phyloP scores from a whole-genome alignment of 2,888 invertebrate species.

The Eutolmus rufibarbis region DNA sequence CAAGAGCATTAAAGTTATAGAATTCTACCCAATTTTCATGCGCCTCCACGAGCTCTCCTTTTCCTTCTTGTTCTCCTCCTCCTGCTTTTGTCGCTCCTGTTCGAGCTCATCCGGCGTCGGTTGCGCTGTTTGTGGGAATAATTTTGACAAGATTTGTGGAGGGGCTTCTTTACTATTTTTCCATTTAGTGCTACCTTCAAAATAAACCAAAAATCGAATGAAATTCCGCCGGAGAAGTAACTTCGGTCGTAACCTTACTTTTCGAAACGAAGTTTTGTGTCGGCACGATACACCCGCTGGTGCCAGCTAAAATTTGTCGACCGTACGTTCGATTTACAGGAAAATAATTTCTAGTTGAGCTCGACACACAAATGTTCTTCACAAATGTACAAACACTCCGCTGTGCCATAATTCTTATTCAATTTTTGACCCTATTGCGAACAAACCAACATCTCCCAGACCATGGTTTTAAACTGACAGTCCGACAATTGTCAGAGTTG shows the following conservation, averaged over 20 bases:
- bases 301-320: constrained; percentile 17
- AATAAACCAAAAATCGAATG: not conserved
- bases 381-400: constrained; percentile 41
- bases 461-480: not conserved
- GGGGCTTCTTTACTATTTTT: not conserved
- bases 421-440: not conserved
- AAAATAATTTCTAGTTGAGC: constrained; percentile 19
- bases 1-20: not conserved
- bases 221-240: not conserved
- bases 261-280: constrained; percentile 38
- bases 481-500: not conserved
- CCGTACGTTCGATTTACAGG: not conserved
- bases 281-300: not conserved
- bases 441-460: not conserved
- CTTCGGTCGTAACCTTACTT: constrained; percentile 43
- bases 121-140: constrained; percentile 67
- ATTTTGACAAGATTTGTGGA: constrained; percentile 64
- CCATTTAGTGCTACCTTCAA: not conserved
- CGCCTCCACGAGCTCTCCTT: constrained; percentile 75
- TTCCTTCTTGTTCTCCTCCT: constrained; percentile 67
- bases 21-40: constrained; percentile 71
- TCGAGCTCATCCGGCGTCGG: constrained; percentile 65
- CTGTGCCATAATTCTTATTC: constrained; percentile 43
- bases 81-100: constrained; percentile 66
- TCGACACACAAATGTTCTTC: constrained; percentile 36